These are phyloP conservation scores for Agrochola macilenta DNA, from an alignment of 2,888 invertebrate genomes.

Conservation along the genomic window DNA sequence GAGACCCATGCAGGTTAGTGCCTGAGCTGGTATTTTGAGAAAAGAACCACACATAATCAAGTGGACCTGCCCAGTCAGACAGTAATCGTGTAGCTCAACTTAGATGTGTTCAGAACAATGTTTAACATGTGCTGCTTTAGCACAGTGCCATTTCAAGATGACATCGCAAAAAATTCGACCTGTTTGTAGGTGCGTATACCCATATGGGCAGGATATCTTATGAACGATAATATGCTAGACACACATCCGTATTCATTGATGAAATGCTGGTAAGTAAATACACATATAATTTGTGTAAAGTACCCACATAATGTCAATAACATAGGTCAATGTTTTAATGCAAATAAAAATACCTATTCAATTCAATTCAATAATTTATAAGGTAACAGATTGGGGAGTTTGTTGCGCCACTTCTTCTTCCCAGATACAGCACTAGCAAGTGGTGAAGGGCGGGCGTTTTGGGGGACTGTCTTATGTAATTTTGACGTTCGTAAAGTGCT, in stretches of 20 bases:
- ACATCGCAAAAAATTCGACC: not conserved
- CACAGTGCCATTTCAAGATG: not conserved
- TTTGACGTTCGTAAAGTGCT: not conserved
- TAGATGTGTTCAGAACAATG: not conserved
- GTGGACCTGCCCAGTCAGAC: no score
- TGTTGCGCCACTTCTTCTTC: not conserved
- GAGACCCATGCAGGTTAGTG: no score
- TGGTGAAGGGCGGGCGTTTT: not conserved
- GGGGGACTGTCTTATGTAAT: not conserved
- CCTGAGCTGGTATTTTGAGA: no score
- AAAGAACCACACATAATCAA: no score
- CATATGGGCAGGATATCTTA: not conserved
- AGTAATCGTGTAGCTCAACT: no score
- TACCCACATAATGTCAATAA: not conserved
- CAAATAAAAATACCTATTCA: not conserved
- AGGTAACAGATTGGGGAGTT: not conserved
- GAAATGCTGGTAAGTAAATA: not conserved
- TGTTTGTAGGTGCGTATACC: not conserved
- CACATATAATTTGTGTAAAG: not conserved
- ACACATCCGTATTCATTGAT: slow-evolving; percentile 31
- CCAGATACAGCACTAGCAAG: not conserved
- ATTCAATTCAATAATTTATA: not conserved
- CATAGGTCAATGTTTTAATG: not conserved
- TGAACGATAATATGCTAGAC: slow-evolving; percentile 7
- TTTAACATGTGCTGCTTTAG: not conserved